phyloP scores from a whole-genome alignment of 64 coral and sea anemone species.

The Exaiptasia diaphana region DNA sequence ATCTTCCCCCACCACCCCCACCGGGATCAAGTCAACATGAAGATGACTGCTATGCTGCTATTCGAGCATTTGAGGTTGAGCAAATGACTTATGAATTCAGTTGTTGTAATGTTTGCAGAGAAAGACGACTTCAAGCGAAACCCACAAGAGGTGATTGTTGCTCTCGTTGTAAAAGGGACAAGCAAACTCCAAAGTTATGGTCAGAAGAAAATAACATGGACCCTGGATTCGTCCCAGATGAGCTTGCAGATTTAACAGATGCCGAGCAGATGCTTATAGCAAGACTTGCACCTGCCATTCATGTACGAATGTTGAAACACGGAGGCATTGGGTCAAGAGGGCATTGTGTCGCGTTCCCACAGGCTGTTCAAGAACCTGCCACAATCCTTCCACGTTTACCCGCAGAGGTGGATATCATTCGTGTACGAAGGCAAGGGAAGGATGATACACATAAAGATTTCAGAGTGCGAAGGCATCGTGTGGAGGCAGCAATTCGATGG shows the following conservation, averaged over 20 bases:
- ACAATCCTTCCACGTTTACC: slow-evolving; percentile 8
- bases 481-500: slow-evolving; percentile 29
- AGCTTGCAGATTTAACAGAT: slow-evolving; percentile 17
- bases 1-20: slow-evolving; percentile 21
- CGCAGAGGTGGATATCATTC: slow-evolving; percentile 21
- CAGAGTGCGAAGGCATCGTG: slow-evolving; percentile 16
- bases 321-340: slow-evolving; percentile 37
- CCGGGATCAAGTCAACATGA: slow-evolving; percentile 21
- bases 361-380: slow-evolving; percentile 22
- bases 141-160: not conserved
- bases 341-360: slow-evolving; percentile 22
- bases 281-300: slow-evolving; percentile 8
- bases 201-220: slow-evolving; percentile 44
- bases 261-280: slow-evolving; percentile 50
- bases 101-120: slow-evolving; percentile 5
- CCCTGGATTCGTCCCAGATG: not conserved
- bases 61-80: slow-evolving; percentile 34
- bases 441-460: slow-evolving; percentile 46
- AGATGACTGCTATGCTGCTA: slow-evolving; percentile 15
- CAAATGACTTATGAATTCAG: not conserved
- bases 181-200: slow-evolving; percentile 18
- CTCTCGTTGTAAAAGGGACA: slow-evolving; percentile 38
- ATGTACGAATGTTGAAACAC: slow-evolving; percentile 30
- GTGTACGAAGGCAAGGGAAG: slow-evolving; percentile 19
- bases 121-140: not conserved